Percentiles rank a stretch among this genome's conserved stretches.
Evolutionary conservation across 1,140 invertebrate species (phyloP).

Genomic region (Drosophila bipectinata): DNA sequence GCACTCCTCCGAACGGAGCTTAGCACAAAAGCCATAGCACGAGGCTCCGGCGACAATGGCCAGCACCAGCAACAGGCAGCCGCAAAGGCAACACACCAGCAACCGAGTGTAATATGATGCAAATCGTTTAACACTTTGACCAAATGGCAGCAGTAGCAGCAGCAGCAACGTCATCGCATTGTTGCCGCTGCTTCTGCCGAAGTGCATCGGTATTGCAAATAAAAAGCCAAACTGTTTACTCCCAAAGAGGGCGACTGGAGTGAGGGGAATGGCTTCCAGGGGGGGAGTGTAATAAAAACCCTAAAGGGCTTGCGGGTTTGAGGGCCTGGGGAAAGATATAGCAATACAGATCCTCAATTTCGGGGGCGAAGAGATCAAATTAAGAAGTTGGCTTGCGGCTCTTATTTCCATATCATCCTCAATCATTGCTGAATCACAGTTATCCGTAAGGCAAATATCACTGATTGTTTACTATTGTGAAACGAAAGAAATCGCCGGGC

Average conservation of each 20-base stretch:
- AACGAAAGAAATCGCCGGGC: slow-evolving; percentile 34
- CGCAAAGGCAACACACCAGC: slow-evolving; percentile 14
- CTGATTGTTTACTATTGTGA: slow-evolving; percentile 29
- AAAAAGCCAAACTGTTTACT: slow-evolving; percentile 34
- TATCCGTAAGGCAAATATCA: slow-evolving; percentile 33
- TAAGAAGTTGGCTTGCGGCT: slow-evolving; percentile 14
- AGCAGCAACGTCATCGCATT: slow-evolving; percentile 64
- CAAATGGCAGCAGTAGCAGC: slow-evolving; percentile 45
- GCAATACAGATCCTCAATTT: slow-evolving; percentile 11
- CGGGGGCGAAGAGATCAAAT: slow-evolving; percentile 20
- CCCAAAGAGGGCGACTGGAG: slow-evolving; percentile 21
- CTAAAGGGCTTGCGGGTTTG: background rate
- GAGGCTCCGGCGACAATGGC: slow-evolving; percentile 70
- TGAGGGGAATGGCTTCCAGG: slow-evolving; percentile 7
- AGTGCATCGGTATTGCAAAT: slow-evolving; percentile 65
- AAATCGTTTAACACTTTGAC: slow-evolving; percentile 81
- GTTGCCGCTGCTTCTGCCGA: slow-evolving; percentile 53
- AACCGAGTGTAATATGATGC: slow-evolving; percentile 74
- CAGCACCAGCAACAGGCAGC: slow-evolving; percentile 36
- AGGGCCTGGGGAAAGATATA: slow-evolving; percentile 9
- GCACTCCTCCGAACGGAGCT: slow-evolving; percentile 41
- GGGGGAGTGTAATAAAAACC: slow-evolving; percentile 48
- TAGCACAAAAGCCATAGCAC: slow-evolving; percentile 72
- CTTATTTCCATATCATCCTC: slow-evolving; percentile 10
- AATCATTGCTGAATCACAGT: slow-evolving; percentile 48